Base-by-base conservation (phyloP, 1,140 invertebrate species). In the Drosophila nigromelanica region DNA sequence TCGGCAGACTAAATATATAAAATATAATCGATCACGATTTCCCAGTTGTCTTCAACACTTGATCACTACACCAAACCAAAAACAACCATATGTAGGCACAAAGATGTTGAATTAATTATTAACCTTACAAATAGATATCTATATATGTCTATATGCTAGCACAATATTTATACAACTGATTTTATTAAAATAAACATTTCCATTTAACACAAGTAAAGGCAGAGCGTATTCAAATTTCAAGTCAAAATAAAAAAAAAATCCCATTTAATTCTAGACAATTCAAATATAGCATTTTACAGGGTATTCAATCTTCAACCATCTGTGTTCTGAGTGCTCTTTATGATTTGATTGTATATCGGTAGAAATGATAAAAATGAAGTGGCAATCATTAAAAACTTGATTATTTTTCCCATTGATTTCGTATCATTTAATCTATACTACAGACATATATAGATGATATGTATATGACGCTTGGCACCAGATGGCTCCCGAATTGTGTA, bases 1-100 rank as follows among this genome's bases (percentile, higher is more conserved):
- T 52, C 71, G 6, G 52, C 62, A 11, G 86, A 87, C 35, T 91
- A 72, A 85, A 50, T n/a, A 27, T 27, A 27, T 27, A 14, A n/a
- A 6, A 14, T 30, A 14, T 6, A 52, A 11, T 18, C 33, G 27
- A 18, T 11, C 30, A 64, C 50, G 21, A 18, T 51, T 48, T 2
- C 54, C 60, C 62, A 73, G 59, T 76, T 78, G 37, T 15, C 0
- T 21, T 40, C 18, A 47, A 55, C 5, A 27, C 42, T 35, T 35
- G 8, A 35, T 35, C 30, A 43, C 37, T 40, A 42, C 14, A 64
- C 33, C 21, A 54, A 54, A 68, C 62, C 62, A 60, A 68, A 73
- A 24, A 67, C 55, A 47, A 45, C 21, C 45, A 14, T 56, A 59
- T 76, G 76, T 61, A 62, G 24, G 37, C 39, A 58, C 6, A 42